Evolutionary conservation across 2,888 invertebrate species (phyloP).

Genomic region (Penaeus monodon): DNA sequence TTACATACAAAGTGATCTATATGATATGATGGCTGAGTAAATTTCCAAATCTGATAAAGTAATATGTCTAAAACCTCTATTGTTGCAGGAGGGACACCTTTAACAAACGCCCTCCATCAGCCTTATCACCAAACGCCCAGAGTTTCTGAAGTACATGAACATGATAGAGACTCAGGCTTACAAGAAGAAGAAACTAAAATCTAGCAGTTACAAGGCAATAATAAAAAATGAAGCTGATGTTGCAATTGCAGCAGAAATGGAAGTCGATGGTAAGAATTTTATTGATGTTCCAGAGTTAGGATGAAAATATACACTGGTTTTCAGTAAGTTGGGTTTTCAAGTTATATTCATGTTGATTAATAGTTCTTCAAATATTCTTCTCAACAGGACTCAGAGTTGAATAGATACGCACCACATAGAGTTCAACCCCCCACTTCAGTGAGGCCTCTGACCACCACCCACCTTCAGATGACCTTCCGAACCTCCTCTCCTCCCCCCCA

Average conservation of each 20-base stretch:
- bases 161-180: conserved; percentile 51
- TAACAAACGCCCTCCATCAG: conserved; percentile 76
- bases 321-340: too few relatives aligned
- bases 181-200: conserved; percentile 57
- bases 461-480: conserved; percentile 25
- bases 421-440: conserved; percentile 39
- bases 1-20: too few relatives aligned
- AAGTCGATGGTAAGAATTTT: conserved; percentile 32
- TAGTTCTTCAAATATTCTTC: too few relatives aligned
- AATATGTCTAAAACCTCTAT: too few relatives aligned
- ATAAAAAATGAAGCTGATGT: not conserved
- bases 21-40: too few relatives aligned
- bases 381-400: conserved; percentile 5
- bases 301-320: too few relatives aligned
- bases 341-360: too few relatives aligned
- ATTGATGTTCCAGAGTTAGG: too few relatives aligned
- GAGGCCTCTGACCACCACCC: conserved; percentile 26
- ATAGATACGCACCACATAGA: conserved; percentile 12
- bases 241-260: conserved; percentile 24
- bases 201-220: conserved; percentile 10
- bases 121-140: conserved; percentile 71
- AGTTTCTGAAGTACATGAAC: conserved; percentile 65
- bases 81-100: conserved; percentile 73
- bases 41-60: not conserved
- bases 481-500: conserved; percentile 3